Percentiles rank a stretch among this genome's conserved stretches.
phyloP scores from a whole-genome alignment of 2,113 vertebrate species.

The Campylomormyrus numenius region DNA sequence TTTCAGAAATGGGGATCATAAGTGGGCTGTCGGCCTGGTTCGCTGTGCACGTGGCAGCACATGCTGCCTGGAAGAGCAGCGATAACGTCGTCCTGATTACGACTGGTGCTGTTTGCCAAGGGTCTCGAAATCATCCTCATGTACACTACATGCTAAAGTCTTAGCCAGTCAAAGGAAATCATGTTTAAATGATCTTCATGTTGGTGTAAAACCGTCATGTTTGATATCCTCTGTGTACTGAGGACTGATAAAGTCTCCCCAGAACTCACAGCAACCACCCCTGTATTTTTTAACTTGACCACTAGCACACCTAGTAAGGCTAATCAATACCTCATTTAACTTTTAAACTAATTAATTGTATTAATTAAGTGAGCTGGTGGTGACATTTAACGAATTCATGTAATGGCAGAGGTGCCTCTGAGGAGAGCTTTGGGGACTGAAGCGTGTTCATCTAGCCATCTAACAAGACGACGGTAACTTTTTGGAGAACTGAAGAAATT shows the following conservation, averaged over 20 bases:
- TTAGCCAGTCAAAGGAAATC: background rate
- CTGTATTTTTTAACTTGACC: background rate
- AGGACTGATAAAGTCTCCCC: background rate
- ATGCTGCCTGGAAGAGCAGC: background rate
- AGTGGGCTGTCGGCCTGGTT: background rate
- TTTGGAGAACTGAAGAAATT: background rate
- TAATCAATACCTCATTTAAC: background rate
- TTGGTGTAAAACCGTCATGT: background rate
- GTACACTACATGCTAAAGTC: background rate
- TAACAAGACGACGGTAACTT: background rate
- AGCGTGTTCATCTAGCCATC: background rate
- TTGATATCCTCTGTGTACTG: background rate
- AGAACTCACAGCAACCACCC: background rate
- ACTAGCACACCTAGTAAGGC: background rate
- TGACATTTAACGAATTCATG: background rate
- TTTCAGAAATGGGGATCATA: background rate
- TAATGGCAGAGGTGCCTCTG: background rate
- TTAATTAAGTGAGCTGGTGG: background rate
- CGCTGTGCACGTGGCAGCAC: background rate
- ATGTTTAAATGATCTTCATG: background rate
- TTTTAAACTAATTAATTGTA: background rate
- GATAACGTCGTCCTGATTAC: background rate
- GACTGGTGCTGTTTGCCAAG: background rate
- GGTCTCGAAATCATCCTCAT: background rate
- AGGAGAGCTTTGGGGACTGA: background rate